These are phyloP conservation scores for Paralichthys olivaceus DNA, from an alignment of 2,113 vertebrate species.

Conservation along the genomic window DNA sequence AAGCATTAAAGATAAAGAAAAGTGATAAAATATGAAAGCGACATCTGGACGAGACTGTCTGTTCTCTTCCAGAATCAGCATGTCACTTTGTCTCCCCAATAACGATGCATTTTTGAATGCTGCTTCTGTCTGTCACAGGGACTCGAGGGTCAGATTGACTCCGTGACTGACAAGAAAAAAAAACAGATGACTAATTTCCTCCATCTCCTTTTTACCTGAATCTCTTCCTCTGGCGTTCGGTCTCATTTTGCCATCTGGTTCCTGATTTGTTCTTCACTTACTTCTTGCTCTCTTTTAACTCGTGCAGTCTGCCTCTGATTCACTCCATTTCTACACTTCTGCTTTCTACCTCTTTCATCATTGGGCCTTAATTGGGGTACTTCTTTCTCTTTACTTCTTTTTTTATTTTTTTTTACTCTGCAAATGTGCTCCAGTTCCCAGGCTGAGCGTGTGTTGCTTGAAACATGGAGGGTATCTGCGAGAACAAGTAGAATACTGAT, in stretches of 20 bases:
- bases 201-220: neutral
- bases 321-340: neutral
- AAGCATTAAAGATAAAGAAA: slow-evolving; percentile 50
- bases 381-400: slow-evolving; percentile 25
- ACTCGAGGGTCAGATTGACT: neutral
- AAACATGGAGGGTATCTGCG: neutral
- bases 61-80: slow-evolving; percentile 34
- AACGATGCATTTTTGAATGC: slow-evolving; percentile 36
- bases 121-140: neutral
- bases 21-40: slow-evolving; percentile 56
- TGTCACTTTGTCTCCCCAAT: slow-evolving; percentile 23
- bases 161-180: neutral
- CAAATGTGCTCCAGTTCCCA: slow-evolving; percentile 25
- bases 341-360: slow-evolving; percentile 62
- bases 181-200: neutral
- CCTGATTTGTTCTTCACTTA: slow-evolving; percentile 4
- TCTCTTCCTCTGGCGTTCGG: neutral
- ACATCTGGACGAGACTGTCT: slow-evolving; percentile 56
- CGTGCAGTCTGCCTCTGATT: slow-evolving; percentile 2
- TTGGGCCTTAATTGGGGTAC: slow-evolving; percentile 42
- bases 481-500: slow-evolving; percentile 5
- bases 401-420: neutral
- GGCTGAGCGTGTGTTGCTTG: neutral
- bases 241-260: neutral
- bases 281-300: slow-evolving; percentile 18